Conservation (phyloP, 2,113 vertebrate genomes). For the Corythornis cristatus region DNA sequence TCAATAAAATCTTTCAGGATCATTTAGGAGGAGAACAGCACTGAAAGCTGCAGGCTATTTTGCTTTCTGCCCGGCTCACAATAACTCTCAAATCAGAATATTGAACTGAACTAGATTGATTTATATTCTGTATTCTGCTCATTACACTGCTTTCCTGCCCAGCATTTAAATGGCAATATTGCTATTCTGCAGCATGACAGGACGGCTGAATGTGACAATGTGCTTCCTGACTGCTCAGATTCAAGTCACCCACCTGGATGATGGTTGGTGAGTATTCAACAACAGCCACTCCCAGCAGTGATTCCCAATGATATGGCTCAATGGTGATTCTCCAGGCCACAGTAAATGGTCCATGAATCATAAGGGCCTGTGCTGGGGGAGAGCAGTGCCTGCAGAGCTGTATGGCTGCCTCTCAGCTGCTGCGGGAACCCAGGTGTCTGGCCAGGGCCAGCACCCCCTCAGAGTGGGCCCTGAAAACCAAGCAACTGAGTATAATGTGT, state of each 20-base stretch:
- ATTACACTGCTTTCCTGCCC: background rate
- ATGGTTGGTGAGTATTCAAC: background rate
- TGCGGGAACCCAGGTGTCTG: rapidly evolving
- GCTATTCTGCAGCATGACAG: background rate
- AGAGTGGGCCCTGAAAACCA: background rate
- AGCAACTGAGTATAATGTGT: background rate
- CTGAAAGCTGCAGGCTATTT: constrained; percentile 13
- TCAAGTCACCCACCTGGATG: background rate
- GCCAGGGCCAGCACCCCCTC: background rate
- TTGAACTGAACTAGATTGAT: constrained; percentile 28
- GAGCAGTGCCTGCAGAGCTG: background rate
- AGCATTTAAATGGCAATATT: background rate
- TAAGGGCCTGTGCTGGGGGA: rapidly evolving
- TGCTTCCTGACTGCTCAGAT: background rate
- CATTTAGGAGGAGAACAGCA: constrained; percentile 18
- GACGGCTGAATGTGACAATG: background rate
- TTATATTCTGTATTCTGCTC: background rate
- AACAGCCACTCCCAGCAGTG: background rate
- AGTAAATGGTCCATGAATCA: background rate
- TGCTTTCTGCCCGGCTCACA: constrained; percentile 3
- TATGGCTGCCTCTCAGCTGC: background rate
- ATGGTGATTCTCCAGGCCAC: background rate
- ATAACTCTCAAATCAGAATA: constrained; percentile 38
- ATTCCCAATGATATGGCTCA: background rate
- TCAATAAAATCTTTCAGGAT: constrained; percentile 7